A percentile compares a stretch with the other conserved stretches of the same genome.
Conservation (phyloP, 2,113 vertebrate genomes). For the Daphoenositta chrysoptera region DNA sequence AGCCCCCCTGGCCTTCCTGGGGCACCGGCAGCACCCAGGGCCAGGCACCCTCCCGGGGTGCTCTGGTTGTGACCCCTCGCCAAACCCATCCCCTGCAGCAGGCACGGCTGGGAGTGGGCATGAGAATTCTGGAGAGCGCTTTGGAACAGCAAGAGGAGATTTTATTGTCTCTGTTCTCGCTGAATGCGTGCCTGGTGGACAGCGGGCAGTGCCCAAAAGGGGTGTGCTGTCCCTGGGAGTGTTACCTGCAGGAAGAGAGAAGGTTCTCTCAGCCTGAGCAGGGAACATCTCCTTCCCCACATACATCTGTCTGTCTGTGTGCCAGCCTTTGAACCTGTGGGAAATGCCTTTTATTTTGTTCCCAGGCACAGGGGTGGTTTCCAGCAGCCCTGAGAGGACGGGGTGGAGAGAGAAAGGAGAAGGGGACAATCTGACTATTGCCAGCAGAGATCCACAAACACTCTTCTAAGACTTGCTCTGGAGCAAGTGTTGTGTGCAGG, state of each 20-base stretch:
- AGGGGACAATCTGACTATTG: background rate
- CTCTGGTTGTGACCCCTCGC: background rate
- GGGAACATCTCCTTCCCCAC: background rate
- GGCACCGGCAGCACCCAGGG: fast-evolving
- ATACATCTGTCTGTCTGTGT: background rate
- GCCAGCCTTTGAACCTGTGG: background rate
- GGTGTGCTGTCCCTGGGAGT: background rate
- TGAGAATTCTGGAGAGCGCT: background rate
- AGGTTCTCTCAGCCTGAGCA: no score
- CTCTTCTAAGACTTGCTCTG: background rate
- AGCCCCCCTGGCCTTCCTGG: background rate
- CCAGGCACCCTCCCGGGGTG: fast-evolving
- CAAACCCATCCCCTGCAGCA: background rate
- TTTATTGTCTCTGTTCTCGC: background rate
- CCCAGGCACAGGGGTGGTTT: background rate
- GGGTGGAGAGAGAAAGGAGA: background rate
- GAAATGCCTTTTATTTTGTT: background rate
- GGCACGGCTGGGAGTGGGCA: background rate
- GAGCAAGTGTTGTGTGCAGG: background rate
- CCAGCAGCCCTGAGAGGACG: background rate
- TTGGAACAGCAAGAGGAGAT: background rate
- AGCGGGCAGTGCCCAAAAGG: background rate
- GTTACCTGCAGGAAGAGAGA: background rate
- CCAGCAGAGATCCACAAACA: background rate
- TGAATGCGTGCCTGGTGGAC: background rate